Evolutionary conservation across 2,113 vertebrate species (phyloP).

Genomic region (Ondatra zibethicus): DNA sequence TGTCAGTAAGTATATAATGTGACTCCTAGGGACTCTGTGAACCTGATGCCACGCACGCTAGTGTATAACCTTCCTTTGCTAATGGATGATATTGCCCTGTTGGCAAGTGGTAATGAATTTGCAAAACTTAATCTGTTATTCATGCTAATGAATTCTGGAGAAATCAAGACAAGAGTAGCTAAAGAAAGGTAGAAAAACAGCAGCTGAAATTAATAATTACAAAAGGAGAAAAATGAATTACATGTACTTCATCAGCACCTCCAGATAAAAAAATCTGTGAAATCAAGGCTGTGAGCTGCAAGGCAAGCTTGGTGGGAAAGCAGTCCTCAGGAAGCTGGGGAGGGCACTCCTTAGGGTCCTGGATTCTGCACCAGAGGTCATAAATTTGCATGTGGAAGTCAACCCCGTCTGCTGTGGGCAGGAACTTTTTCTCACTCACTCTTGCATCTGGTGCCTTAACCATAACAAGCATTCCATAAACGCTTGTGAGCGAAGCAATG

Average conservation of each 20-base stretch:
- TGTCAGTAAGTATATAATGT: not conserved
- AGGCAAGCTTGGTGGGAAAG: not conserved
- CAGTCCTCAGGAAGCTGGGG: not conserved
- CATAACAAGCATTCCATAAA: not conserved
- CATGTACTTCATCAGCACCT: not conserved
- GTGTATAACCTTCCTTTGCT: not conserved
- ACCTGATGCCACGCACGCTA: not conserved
- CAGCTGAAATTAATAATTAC: conserved; percentile 26
- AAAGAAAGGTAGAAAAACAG: conserved; percentile 23
- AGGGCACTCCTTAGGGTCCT: not conserved
- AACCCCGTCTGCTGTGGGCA: not conserved
- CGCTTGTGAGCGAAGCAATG: not conserved
- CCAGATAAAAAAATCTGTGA: not conserved
- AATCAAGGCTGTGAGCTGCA: not conserved
- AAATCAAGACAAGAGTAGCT: conserved; percentile 10
- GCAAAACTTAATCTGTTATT: conserved; percentile 24
- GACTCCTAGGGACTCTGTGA: not conserved
- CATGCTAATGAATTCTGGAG: conserved; percentile 22
- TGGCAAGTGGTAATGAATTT: conserved; percentile 22
- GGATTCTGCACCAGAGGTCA: not conserved
- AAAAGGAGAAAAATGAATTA: conserved; percentile 18
- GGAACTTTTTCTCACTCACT: not conserved
- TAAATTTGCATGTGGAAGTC: not conserved
- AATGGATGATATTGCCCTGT: not conserved
- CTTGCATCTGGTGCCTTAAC: not conserved